Conservation (phyloP, 2,113 vertebrate species). For the Galeopterus variegatus region DNA sequence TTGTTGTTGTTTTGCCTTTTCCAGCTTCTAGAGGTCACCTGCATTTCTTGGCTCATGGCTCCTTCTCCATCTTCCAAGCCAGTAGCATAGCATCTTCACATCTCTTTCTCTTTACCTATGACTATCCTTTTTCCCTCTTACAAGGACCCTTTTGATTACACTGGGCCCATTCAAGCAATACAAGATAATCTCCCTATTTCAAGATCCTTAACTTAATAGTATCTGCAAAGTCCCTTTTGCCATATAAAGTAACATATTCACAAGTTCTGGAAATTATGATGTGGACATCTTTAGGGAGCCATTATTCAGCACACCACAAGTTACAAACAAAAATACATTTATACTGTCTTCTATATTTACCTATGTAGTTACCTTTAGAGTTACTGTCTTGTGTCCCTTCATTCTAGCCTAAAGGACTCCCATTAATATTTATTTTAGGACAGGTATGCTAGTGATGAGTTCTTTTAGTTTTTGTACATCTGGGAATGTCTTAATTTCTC, state of each 20-base stretch:
- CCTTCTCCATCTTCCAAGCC: too few relatives aligned
- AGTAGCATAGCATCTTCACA: too few relatives aligned
- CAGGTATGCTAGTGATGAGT: not conserved
- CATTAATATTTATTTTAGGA: not conserved
- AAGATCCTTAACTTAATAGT: not conserved
- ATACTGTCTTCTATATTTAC: not conserved
- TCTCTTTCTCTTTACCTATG: too few relatives aligned
- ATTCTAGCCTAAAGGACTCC: not conserved
- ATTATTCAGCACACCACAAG: not conserved
- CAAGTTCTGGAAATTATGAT: not conserved
- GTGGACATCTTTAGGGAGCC: not conserved
- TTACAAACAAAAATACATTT: constrained; percentile 8
- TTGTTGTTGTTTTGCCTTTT: too few relatives aligned
- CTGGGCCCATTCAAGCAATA: not conserved
- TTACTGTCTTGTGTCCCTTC: not conserved
- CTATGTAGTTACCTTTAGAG: not conserved
- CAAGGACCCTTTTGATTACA: too few relatives aligned
- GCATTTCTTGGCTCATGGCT: too few relatives aligned
- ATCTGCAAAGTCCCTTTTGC: not conserved
- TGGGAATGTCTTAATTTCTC: not conserved
- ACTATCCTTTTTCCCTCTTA: too few relatives aligned
- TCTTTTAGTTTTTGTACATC: not conserved
- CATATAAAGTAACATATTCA: not conserved
- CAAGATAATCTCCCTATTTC: not conserved
- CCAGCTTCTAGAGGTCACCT: too few relatives aligned